Evolutionary conservation across 1,140 invertebrate genomes (phyloP).

Genomic region (Holotrichia oblita): DNA sequence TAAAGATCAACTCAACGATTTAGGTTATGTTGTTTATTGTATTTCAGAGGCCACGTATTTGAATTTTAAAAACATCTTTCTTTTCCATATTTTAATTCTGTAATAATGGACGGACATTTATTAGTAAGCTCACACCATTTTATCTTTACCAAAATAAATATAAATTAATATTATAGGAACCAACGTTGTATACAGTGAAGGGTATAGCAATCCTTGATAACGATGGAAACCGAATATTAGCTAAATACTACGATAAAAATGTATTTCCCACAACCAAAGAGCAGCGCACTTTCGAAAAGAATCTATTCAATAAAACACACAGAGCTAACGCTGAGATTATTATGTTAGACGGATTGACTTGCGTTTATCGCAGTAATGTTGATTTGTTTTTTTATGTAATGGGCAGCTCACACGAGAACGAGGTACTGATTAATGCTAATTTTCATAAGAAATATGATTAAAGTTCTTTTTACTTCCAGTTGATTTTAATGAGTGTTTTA

Average conservation of each 20-base stretch:
- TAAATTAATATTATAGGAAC: constrained; percentile 72
- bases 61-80: background rate
- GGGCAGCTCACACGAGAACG: constrained; percentile 96
- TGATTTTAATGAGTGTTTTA: constrained; percentile 93
- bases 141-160: constrained; percentile 37
- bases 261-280: constrained; percentile 92
- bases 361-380: constrained; percentile 97
- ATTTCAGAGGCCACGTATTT: constrained; percentile 40
- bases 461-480: constrained; percentile 70
- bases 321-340: constrained; percentile 95
- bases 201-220: constrained; percentile 98
- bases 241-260: constrained; percentile 96
- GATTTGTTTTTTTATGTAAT: constrained; percentile 99
- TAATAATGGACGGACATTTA: constrained; percentile 62
- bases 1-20: no score
- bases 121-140: constrained; percentile 59
- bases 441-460: no score
- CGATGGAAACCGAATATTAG: constrained; percentile 95
- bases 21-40: background rate
- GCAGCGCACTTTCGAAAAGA: constrained; percentile 97
- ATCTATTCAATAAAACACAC: constrained; percentile 97
- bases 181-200: constrained; percentile 90
- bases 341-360: constrained; percentile 97
- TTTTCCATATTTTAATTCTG: constrained; percentile 23
- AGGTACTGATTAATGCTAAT: constrained; percentile 68